Base-by-base conservation (phyloP, 2,888 invertebrate species). In the Drosophila austrosaltans region DNA sequence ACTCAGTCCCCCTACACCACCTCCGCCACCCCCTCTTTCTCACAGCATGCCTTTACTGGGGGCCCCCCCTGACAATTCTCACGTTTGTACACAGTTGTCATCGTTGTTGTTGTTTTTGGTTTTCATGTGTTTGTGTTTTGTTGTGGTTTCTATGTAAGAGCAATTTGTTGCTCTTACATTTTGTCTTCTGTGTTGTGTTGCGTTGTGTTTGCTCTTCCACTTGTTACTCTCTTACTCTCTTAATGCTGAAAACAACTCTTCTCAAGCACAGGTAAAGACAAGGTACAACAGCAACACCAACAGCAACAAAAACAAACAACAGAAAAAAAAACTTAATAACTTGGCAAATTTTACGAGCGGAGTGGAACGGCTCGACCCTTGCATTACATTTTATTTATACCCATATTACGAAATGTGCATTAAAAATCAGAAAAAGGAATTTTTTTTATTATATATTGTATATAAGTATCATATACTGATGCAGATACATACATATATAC, bases 181-280 rank as follows among this genome's bases (percentile, higher is more conserved):
- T 48, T 48, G 48, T 48, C 25, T 25, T 25, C 69, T 76, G 63
- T 70, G 66, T 44, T 20, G 16, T 22, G 4, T 44, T 65, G 56
- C 5, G 20, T 65, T 67, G 66, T 59, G 48, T 53, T 62, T 32
- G 22, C 61, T 28, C 65, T 40, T 36, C 59, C 66, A 58, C 20
- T 72, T 42, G 32, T 22, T 40, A 60, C 70, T 59, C 72, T 62
- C 57, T 71, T 80, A 22, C 62, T 66, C 74, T 71, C 67, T 81
- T 79, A 75, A 79, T 56, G 58, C 39, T 75, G 32, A 74, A 78
- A 61, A 6, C 8, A 36, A 36, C 83, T 80, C 78, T 86, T 80
- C 10, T 48, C 12, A 48, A 48, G 48, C 74, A 70, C 73, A 74
- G 36, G 36, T 36, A 36, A 36, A 36, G 10, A 36, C 62, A 70